A percentile compares a stretch with the other conserved stretches of the same genome.
phyloP scores from a whole-genome alignment of 2,888 invertebrate species.

The Drosophila paranaensis region DNA sequence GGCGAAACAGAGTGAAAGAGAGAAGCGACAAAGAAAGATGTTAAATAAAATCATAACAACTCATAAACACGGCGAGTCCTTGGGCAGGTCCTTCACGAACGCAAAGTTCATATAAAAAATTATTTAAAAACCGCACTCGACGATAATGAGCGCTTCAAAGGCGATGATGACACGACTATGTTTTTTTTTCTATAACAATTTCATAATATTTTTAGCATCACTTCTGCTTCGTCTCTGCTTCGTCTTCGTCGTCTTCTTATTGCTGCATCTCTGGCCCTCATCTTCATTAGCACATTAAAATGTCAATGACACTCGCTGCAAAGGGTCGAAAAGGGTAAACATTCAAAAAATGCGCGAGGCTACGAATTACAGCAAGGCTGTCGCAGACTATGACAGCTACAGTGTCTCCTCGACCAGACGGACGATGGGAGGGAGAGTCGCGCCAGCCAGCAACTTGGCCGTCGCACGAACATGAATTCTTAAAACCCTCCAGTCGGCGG shows the following conservation, averaged over 20 bases:
- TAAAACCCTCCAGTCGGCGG: conserved; percentile 23
- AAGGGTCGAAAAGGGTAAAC: conserved; percentile 69
- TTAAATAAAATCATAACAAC: conserved; percentile 68
- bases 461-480: conserved; percentile 26
- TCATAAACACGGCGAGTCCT: conserved; percentile 76
- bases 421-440: conserved; percentile 27
- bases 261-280: conserved; percentile 53
- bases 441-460: conserved; percentile 38
- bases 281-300: conserved; percentile 81
- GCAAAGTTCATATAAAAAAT: conserved; percentile 47
- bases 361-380: conserved; percentile 5
- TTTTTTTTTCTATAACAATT: conserved; percentile 69
- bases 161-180: conserved; percentile 53
- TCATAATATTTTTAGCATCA: conserved; percentile 69
- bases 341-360: conserved; percentile 72
- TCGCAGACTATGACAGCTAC: conserved; percentile 34
- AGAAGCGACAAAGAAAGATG: conserved; percentile 15
- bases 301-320: conserved; percentile 75
- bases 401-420: conserved; percentile 20
- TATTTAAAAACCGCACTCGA: conserved; percentile 48
- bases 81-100: conserved; percentile 37
- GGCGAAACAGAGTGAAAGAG: conserved; percentile 16
- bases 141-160: conserved; percentile 59
- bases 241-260: too few species aligned
- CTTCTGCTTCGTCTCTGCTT: neutral